A percentile compares a stretch with the other conserved stretches of the same genome.
phyloP scores from a whole-genome alignment of 1,140 invertebrate genomes.

The Drosophila oshimai region DNA sequence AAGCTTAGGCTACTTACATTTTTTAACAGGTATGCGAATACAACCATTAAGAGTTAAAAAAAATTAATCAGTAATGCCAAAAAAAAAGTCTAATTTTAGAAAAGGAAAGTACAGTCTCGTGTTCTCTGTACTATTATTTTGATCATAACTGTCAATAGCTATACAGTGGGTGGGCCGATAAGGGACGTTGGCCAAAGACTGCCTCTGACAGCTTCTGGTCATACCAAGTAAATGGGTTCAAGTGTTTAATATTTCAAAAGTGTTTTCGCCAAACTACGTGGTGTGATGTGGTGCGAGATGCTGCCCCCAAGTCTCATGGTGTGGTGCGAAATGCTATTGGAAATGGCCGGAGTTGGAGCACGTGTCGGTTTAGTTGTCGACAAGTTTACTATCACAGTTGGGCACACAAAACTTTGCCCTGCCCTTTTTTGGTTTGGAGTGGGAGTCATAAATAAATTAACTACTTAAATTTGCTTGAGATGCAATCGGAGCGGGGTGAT shows the following conservation, averaged over 20 bases:
- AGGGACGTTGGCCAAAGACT: not conserved
- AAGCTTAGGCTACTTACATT: no score
- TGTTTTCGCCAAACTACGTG: conserved; percentile 54
- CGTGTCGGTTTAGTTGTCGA: conserved; percentile 43
- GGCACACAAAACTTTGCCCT: conserved; percentile 36
- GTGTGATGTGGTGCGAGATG: conserved; percentile 31
- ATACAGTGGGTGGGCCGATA: not conserved
- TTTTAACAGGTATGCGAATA: no score
- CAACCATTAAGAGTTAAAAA: no score
- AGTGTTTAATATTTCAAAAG: conserved; percentile 71
- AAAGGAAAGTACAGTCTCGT: no score
- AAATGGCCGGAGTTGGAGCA: conserved; percentile 28
- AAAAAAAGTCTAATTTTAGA: no score
- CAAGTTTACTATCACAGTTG: conserved; percentile 54
- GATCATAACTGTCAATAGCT: not conserved
- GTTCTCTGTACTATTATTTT: not conserved
- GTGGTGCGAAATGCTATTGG: conserved; percentile 15
- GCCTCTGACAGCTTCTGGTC: conserved; percentile 29
- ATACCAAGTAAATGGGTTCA: conserved; percentile 63
- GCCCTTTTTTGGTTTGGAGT: not conserved
- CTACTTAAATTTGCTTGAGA: conserved; percentile 48
- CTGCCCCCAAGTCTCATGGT: not conserved
- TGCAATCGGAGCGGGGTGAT: conserved; percentile 2
- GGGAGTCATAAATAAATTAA: conserved; percentile 51
- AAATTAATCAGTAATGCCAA: no score